Conservation (phyloP, 2,113 vertebrate species). For the Dromiciops gliroides region DNA sequence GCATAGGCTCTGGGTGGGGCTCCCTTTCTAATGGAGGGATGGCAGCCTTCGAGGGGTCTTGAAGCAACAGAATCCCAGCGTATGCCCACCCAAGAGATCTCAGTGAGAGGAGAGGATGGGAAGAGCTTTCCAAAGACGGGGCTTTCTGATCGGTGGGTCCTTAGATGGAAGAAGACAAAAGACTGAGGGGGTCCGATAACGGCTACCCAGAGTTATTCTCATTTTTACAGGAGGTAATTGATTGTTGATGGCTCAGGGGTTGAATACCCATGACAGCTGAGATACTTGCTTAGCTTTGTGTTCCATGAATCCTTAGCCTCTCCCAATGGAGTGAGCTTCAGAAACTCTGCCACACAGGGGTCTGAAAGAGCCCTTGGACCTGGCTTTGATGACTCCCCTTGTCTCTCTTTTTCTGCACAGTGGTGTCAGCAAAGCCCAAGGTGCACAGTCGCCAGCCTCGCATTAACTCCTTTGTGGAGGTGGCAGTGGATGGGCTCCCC, state of each 20-base stretch:
- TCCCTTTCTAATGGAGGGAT: not conserved
- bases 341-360: constrained; percentile 48
- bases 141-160: not conserved
- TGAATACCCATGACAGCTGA: not conserved
- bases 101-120: constrained; percentile 12
- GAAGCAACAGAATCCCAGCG: not conserved
- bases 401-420: constrained; percentile 75
- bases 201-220: no score
- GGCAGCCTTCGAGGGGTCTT: not conserved
- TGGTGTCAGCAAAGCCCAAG: constrained; percentile 94
- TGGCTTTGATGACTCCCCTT: not conserved
- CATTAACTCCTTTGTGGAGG: constrained; percentile 95
- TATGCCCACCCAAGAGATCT: not conserved
- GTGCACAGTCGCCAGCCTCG: constrained; percentile 87
- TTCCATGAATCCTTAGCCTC: not conserved
- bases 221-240: not conserved
- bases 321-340: not conserved
- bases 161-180: not conserved
- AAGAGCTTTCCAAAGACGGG: not conserved
- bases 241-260: not conserved
- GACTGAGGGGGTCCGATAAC: not conserved
- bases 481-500: constrained; percentile 91
- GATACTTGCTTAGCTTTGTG: not conserved
- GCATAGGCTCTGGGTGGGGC: not conserved
- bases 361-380: constrained; percentile 32